Percentiles rank a stretch among this genome's conserved stretches.
Conservation (phyloP, 37 sponge, comb jelly and placozoan species). For the Diacarnus erythraeanus region DNA sequence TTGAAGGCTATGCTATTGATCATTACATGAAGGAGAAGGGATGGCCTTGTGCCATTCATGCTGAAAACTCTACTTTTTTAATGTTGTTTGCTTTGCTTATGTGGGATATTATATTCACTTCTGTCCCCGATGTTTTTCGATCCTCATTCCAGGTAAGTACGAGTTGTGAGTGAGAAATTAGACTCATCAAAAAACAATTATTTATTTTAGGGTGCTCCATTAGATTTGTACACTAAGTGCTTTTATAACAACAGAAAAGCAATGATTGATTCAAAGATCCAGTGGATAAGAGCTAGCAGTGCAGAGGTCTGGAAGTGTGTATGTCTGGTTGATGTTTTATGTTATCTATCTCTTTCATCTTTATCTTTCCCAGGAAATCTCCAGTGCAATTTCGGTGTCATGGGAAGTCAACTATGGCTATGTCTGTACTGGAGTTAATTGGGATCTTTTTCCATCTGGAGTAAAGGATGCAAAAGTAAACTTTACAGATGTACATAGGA, state of each 20-base stretch:
- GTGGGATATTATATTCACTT: constrained; percentile 72
- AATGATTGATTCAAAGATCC: constrained; percentile 49
- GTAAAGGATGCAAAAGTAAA: constrained; percentile 40
- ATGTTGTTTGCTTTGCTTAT: constrained; percentile 62
- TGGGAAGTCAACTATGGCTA: constrained; percentile 57
- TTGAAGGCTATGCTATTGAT: constrained; percentile 68
- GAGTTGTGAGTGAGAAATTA: not conserved
- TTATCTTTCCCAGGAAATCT: constrained; percentile 28
- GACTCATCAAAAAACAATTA: not conserved
- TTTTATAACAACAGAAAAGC: constrained; percentile 65
- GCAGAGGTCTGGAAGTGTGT: constrained; percentile 35
- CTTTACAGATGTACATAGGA: not conserved
- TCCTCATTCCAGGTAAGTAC: constrained; percentile 58
- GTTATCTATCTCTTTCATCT: not conserved
- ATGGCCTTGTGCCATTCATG: constrained; percentile 76
- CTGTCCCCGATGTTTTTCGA: constrained; percentile 76
- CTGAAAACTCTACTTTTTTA: constrained; percentile 62
- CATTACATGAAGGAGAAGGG: constrained; percentile 49
- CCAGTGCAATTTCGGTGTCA: not conserved
- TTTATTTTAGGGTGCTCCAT: constrained; percentile 53
- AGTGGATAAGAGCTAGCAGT: constrained; percentile 32
- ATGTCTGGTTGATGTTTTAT: not conserved
- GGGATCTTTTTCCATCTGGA: constrained; percentile 60
- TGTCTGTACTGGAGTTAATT: constrained; percentile 55
- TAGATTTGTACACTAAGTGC: constrained; percentile 51